These are phyloP conservation scores for Acanthurus leucopareius DNA, from an alignment of 2,797 vertebrate genomes.

Conservation along the genomic window DNA sequence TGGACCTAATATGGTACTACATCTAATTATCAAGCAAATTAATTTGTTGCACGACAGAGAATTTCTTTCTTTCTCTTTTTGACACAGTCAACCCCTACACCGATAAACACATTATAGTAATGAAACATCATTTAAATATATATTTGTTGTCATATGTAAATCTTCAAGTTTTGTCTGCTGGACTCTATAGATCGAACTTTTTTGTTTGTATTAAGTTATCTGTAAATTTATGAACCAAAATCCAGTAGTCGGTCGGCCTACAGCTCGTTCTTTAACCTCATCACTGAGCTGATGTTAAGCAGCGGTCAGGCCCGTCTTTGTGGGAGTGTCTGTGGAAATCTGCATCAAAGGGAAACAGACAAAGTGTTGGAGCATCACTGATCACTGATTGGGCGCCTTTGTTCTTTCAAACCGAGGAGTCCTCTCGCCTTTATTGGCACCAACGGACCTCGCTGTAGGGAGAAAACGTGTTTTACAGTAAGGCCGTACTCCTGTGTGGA, in stretches of 20 bases:
- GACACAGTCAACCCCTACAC: no score
- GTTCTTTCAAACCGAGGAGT: slow-evolving; percentile 79
- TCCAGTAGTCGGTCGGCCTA: no score
- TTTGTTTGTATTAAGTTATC: no score
- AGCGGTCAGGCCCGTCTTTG: background rate
- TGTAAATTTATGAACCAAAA: no score
- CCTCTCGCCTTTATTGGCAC: slow-evolving; percentile 49
- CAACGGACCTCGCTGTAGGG: slow-evolving; percentile 13
- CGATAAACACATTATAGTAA: background rate
- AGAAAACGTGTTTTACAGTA: slow-evolving; percentile 58
- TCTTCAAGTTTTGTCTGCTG: no score
- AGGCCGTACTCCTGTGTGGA: slow-evolving; percentile 30
- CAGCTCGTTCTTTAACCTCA: background rate
- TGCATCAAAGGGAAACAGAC: slow-evolving; percentile 57
- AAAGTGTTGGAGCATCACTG: slow-evolving; percentile 42
- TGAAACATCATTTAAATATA: background rate
- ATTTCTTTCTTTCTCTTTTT: no score
- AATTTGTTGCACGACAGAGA: background rate
- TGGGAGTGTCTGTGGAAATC: slow-evolving; percentile 71
- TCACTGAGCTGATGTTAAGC: slow-evolving; percentile 20
- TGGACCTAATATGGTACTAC: background rate
- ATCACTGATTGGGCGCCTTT: slow-evolving; percentile 76
- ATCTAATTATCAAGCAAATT: accelerated
- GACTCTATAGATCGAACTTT: no score
- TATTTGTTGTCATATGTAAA: background rate